These are phyloP conservation scores for Caenorhabditis doughertyi DNA, from an alignment of 2,888 invertebrate species.

Conservation along the genomic window DNA sequence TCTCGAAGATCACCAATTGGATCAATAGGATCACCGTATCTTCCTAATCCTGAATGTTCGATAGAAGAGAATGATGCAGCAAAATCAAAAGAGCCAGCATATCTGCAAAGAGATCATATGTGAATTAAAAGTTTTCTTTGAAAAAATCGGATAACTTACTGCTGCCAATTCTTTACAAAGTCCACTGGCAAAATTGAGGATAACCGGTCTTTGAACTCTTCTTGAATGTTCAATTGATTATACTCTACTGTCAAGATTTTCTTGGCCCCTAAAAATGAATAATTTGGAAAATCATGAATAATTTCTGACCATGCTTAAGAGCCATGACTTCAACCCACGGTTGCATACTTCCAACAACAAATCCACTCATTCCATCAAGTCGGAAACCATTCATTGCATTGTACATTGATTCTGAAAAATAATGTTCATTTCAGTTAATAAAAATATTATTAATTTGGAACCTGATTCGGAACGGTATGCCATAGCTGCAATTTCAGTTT, in stretches of 20 bases:
- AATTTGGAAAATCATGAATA: background rate
- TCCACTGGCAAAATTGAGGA: background rate
- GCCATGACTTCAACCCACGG: constrained; percentile 54
- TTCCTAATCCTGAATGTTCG: constrained; percentile 59
- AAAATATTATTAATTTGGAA: too few relatives aligned
- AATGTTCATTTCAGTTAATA: background rate
- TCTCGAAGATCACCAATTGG: constrained; percentile 65
- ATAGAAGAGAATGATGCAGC: constrained; percentile 60
- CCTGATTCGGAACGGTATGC: background rate
- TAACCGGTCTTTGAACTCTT: background rate
- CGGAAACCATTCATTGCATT: constrained; percentile 37
- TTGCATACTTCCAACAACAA: constrained; percentile 50
- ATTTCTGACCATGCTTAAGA: constrained; percentile 12
- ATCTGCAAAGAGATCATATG: background rate
- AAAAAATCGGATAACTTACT: background rate
- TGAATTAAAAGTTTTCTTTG: too few relatives aligned
- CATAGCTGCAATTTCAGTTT: background rate
- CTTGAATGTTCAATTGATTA: constrained; percentile 8
- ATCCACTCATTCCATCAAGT: constrained; percentile 2
- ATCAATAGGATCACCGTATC: constrained; percentile 62
- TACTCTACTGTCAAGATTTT: constrained; percentile 6
- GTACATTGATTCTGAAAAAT: constrained; percentile 37
- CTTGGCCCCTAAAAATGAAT: background rate
- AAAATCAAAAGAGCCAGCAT: constrained; percentile 50
- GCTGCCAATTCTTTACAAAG: background rate